Percentiles rank a stretch among this genome's conserved stretches.
These are phyloP conservation scores for Cryptoblepharus egeriae DNA, from an alignment of 2,797 vertebrate genomes.

Conservation along the genomic window DNA sequence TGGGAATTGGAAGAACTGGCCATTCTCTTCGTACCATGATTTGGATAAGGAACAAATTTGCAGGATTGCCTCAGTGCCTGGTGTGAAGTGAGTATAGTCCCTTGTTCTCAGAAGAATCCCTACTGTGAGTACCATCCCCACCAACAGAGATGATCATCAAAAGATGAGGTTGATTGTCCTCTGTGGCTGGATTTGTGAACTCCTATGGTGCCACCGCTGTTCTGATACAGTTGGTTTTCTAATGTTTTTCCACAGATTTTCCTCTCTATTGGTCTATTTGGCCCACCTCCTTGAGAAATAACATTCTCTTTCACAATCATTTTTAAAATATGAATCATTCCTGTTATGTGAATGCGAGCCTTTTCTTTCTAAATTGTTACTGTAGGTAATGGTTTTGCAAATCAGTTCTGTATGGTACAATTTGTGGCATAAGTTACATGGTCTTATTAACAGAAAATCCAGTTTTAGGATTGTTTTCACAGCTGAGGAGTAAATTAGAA, in stretches of 20 bases:
- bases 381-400: not conserved
- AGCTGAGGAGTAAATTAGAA: not conserved
- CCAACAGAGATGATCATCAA: not conserved
- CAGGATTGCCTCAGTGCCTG: not conserved
- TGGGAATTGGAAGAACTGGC: not conserved
- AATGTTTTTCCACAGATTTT: slow-evolving; percentile 34
- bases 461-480: not conserved
- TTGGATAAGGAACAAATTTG: not conserved
- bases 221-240: slow-evolving; percentile 17
- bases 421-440: too few relatives aligned
- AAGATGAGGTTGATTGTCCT: not conserved
- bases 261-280: slow-evolving; percentile 20
- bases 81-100: not conserved
- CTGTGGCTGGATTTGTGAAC: not conserved
- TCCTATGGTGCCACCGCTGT: not conserved
- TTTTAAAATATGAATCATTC: not conserved
- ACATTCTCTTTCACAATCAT: not conserved
- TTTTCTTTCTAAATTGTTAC: not conserved
- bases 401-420: not conserved
- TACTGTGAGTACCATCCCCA: not conserved
- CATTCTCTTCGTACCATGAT: not conserved
- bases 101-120: not conserved
- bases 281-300: slow-evolving; percentile 33
- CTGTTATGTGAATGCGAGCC: not conserved
- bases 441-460: not conserved